Evolutionary conservation across 1,140 invertebrate genomes (phyloP), one percentile per base, ranked within the genome.

Genomic region (Rhyzopertha dominica): DNA sequence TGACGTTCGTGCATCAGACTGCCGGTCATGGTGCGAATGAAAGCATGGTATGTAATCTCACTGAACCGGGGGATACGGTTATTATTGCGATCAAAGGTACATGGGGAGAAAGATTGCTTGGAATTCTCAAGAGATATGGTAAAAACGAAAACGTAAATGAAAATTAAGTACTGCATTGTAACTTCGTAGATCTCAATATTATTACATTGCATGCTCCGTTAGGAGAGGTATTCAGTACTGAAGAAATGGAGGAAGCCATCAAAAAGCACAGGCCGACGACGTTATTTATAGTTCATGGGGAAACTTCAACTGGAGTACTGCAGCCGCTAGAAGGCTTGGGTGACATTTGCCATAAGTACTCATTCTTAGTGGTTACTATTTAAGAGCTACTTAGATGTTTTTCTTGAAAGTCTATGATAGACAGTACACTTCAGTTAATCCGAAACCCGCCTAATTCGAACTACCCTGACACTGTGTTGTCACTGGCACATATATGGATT

Each of bases 11-110:
- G 8, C 67, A 87, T 1, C 83, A 82, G 55, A 82, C 82, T 0
- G 79, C 86, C 14, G 88, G 85, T 10, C 85, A 90, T 66, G 74
- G 75, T 18, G 88, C 81, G 1, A 88, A 90, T 82, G 88, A 92
- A 61, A 74, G 84, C 0, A 72, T 83, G 4, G 72, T 88, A 18
- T 73, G 72, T 48, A 92, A 92, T 68, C 59, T 91, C 3, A 61
- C 91, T 1, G 85, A 85, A 53, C 74, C 77, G 1, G 79, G 77
- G 0, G 85, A 90, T 45, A 77, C 71, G 0, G 67, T 86, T 19
- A 66, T 91, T 2, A 73, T 89, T 18, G 80, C 80, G 14, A 70
- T 75, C 12, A 78, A 79, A 56, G 87, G 88, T 1, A 69, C 87
- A 3, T 91, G 87, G 88, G 86, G 86, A 23, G 72, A 81, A 54